Percentiles rank a stretch among this genome's conserved stretches.
Evolutionary conservation across 2,888 invertebrate species (phyloP).

Genomic region (Stenoptilia bipunctidactyla): DNA sequence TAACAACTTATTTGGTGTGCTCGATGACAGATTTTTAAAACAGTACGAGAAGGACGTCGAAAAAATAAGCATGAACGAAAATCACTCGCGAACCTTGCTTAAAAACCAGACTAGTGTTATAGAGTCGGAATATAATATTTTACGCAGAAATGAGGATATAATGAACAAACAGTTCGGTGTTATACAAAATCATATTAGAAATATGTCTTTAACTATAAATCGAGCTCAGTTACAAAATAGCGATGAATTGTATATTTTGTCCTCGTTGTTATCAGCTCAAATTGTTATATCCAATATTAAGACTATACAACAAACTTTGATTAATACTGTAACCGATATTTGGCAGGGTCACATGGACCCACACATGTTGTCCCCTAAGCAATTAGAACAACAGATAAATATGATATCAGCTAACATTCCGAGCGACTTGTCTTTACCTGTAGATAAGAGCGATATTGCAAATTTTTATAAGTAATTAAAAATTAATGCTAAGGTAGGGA

Average conservation of each 20-base stretch:
- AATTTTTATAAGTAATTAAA: slow-evolving; percentile 7
- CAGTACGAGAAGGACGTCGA: slow-evolving; percentile 2
- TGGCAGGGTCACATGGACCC: slow-evolving; percentile 2
- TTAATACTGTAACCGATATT: slow-evolving; percentile 5
- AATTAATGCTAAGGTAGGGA: slow-evolving; percentile 2
- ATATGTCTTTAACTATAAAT: neutral
- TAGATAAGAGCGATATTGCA: slow-evolving; percentile 3
- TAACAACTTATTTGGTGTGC: slow-evolving; percentile 5
- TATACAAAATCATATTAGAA: neutral
- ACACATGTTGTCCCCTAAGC: slow-evolving; percentile 5
- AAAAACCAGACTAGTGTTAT: slow-evolving; percentile 3
- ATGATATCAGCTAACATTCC: slow-evolving; percentile 4
- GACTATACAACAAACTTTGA: slow-evolving; percentile 4
- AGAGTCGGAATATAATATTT: slow-evolving; percentile 2
- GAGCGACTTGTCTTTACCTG: slow-evolving; percentile 4
- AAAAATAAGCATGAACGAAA: neutral
- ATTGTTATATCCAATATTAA: slow-evolving; percentile 4
- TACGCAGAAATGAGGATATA: neutral
- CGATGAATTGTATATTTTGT: slow-evolving; percentile 1
- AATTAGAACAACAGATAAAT: slow-evolving; percentile 3
- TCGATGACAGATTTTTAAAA: slow-evolving; percentile 5
- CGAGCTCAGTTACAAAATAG: neutral
- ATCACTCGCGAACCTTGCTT: neutral
- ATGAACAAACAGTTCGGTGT: slow-evolving; percentile 2
- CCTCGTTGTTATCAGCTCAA: slow-evolving; percentile 2